Percentiles rank a stretch among this genome's conserved stretches.
These are phyloP conservation scores for Serinus canaria DNA, from an alignment of 2,113 vertebrate species.

Conservation along the genomic window DNA sequence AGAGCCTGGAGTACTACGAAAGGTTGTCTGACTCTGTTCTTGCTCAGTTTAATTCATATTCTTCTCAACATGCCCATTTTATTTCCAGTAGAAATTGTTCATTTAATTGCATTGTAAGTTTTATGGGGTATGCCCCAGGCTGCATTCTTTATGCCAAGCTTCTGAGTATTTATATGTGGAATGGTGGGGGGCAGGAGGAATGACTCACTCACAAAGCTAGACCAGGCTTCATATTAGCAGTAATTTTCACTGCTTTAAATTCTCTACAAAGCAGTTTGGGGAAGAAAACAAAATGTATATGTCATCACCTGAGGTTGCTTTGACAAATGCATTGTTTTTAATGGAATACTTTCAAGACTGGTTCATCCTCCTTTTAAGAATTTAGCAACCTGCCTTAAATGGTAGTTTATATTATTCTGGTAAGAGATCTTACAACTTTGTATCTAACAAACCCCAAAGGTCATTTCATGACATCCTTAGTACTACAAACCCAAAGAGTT, in stretches of 20 bases:
- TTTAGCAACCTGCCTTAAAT: not conserved
- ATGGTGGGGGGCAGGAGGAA: not conserved
- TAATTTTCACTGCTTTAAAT: slow-evolving; percentile 63
- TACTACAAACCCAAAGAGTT: not conserved
- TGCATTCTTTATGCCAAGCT: slow-evolving; percentile 75
- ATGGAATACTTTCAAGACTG: not conserved
- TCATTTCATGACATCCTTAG: not conserved
- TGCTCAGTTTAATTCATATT: slow-evolving; percentile 77
- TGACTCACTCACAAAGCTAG: slow-evolving; percentile 63
- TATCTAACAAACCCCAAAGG: not conserved
- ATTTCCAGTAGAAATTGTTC: slow-evolving; percentile 81
- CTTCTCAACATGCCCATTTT: slow-evolving; percentile 71
- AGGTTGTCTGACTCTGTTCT: slow-evolving; percentile 43
- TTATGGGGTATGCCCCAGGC: slow-evolving; percentile 80
- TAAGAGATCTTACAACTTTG: not conserved
- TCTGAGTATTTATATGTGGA: slow-evolving; percentile 75
- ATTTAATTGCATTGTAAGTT: slow-evolving; percentile 83
- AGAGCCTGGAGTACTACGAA: slow-evolving; percentile 27
- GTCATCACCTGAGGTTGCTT: not conserved
- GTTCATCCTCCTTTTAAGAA: not conserved
- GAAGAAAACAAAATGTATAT: not conserved
- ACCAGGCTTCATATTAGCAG: slow-evolving; percentile 52
- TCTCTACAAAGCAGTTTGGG: not conserved
- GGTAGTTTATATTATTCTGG: not conserved
- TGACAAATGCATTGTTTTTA: not conserved